Conservation (phyloP, 2,797 vertebrate genomes). For the Lycodopsis pacificus region DNA sequence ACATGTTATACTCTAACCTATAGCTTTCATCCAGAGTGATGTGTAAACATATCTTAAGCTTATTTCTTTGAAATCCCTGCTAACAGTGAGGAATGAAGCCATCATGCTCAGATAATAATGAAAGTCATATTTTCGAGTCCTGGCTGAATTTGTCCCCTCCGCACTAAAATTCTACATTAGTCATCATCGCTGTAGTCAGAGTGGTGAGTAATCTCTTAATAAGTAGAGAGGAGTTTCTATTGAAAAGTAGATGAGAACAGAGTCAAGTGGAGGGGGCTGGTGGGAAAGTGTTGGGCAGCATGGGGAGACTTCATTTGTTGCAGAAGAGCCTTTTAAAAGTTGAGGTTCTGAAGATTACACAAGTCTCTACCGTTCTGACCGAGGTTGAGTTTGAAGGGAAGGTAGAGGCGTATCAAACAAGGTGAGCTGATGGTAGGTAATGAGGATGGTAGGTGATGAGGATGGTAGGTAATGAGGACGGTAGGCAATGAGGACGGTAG, state of each 20-base stretch:
- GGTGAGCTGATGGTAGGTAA: slow-evolving; percentile 31
- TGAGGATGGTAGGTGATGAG: not conserved
- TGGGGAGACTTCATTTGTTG: slow-evolving; percentile 2
- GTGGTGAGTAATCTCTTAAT: slow-evolving; percentile 11
- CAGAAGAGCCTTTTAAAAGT: slow-evolving; percentile 9
- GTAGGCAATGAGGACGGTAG: no score
- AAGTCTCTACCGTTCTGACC: not conserved
- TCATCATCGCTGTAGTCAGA: slow-evolving; percentile 22
- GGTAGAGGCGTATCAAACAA: slow-evolving; percentile 7
- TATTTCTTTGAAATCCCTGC: slow-evolving; percentile 8
- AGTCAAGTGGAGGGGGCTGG: slow-evolving; percentile 14
- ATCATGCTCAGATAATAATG: slow-evolving; percentile 17
- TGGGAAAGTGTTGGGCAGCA: not conserved
- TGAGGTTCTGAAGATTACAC: not conserved
- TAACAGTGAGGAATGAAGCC: not conserved
- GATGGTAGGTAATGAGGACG: no score
- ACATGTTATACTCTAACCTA: not conserved
- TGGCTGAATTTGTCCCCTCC: slow-evolving; percentile 10
- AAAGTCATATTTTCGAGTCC: slow-evolving; percentile 18
- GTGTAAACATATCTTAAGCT: slow-evolving; percentile 5
- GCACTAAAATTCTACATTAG: slow-evolving; percentile 32
- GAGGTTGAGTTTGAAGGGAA: not conserved
- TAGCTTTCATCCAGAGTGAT: not conserved
- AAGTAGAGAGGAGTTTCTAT: slow-evolving; percentile 3
- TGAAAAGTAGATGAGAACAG: slow-evolving; percentile 18